A percentile compares a stretch with the other conserved stretches of the same genome.
These are phyloP conservation scores for Hypocryptadius cinnamomeus DNA, from an alignment of 2,113 vertebrate genomes.

Conservation along the genomic window DNA sequence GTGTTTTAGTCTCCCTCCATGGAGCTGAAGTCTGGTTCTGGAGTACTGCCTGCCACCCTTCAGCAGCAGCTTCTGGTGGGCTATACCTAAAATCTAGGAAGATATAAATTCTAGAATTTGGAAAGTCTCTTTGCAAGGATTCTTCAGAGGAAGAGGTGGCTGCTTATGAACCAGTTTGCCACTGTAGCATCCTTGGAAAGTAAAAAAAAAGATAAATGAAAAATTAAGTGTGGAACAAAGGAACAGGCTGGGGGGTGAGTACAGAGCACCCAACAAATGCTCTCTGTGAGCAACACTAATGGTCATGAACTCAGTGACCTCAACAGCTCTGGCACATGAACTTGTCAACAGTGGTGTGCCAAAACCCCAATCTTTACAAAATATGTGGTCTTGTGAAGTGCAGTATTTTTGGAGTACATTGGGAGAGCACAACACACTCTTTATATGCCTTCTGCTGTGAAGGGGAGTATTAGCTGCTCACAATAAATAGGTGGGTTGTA, in stretches of 20 bases:
- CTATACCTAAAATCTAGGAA: background rate
- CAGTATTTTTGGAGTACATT: background rate
- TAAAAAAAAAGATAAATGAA: background rate
- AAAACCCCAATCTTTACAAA: background rate
- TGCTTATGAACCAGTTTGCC: background rate
- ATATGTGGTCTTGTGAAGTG: background rate
- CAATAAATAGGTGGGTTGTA: background rate
- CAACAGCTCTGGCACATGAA: background rate
- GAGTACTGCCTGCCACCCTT: background rate
- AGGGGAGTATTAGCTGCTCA: background rate
- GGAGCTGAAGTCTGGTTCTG: background rate
- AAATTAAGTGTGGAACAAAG: background rate
- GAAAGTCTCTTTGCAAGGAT: background rate
- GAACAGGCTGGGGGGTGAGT: background rate
- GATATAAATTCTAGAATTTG: background rate
- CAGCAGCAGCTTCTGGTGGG: background rate
- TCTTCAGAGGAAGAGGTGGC: background rate
- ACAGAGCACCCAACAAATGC: background rate
- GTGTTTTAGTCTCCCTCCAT: background rate
- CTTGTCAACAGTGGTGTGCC: background rate
- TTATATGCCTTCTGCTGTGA: background rate
- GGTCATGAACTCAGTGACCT: background rate
- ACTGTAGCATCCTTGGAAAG: background rate
- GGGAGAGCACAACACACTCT: background rate
- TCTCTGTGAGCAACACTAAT: fast-evolving